Conservation (phyloP, 37 sponge, comb jelly and placozoan species). For the Chondrosia reniformis region DNA sequence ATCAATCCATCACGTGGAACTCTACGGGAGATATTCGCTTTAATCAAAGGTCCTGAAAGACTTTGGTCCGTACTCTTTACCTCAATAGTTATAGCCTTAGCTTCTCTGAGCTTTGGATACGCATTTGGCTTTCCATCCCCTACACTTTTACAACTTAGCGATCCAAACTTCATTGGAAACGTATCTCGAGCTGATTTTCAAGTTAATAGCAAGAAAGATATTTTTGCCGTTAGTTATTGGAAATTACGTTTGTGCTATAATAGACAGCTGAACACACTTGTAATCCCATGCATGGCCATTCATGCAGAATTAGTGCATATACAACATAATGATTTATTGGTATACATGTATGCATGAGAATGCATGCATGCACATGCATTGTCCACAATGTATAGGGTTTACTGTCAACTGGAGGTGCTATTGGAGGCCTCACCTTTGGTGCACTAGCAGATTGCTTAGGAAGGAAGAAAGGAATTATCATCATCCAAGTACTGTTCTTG, state of each 20-base stretch:
- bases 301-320: no score
- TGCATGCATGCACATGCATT: no score
- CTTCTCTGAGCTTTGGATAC: neutral
- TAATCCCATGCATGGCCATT: no score
- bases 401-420: neutral
- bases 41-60: no score
- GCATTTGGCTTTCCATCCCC: neutral
- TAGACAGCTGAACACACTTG: no score
- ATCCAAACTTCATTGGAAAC: neutral
- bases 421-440: slow-evolving; percentile 4
- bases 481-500: neutral
- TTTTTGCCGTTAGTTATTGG: neutral
- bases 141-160: neutral
- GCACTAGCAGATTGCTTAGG: neutral
- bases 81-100: neutral
- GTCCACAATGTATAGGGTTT: neutral
- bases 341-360: no score
- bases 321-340: no score
- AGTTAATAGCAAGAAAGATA: neutral
- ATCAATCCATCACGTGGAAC: no score
- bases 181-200: neutral
- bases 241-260: no score
- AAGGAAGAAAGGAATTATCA: neutral
- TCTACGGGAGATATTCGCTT: no score
- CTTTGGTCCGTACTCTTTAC: neutral